Evolutionary conservation across 92 coral and sea anemone genomes (phyloP), one percentile per base, ranked within the genome.

Genomic region (Micromussa lordhowensis): DNA sequence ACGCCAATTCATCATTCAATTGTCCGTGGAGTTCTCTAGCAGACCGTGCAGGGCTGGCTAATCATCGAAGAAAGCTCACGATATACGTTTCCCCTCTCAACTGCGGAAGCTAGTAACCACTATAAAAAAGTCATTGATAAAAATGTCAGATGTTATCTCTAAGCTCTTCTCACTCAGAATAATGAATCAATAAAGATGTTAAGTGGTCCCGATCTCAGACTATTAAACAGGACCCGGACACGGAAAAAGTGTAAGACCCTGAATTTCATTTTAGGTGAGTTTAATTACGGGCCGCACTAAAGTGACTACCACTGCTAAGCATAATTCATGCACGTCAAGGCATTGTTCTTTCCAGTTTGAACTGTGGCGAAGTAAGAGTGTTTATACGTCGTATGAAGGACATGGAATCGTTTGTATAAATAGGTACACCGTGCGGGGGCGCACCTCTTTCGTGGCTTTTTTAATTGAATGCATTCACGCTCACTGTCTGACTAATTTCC

Each of bases 101-200:
- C 64, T 36, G 83, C 83, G 76, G 68, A 86, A 77, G 86, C 55
- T 35, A 55, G 59, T 70, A 79, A 69, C 80, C 68, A 28, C 75
- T 79, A 55, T 40, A 38, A 90, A 83, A 90, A 88, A 86, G 79
- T 70, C 38, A 28, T 63, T 84, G 88, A 92, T 85, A 93, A 24
- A 79, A 48, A 87, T 90, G 89, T 92, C 92, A 88, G 94, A 91
- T 93, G 86, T 90, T 95, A 92, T 94, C 96, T 57, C 53, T 51
- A 24, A 34, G 73, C 85, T 59, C 88, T 87, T 85, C 91, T 77
- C 82, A 91, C 91, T 36, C 26, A 48, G 82, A 84, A 88, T 90
- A 90, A 91, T 83, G 93, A 87, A 80, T 72, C 88, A 72, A 81
- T 82, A 90, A 78, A 80, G 82, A 79, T 75, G 83, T 51, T 85